Evolutionary conservation across 2,888 invertebrate species (phyloP), one percentile per base, ranked within the genome.

Genomic region (Drepana falcataria): DNA sequence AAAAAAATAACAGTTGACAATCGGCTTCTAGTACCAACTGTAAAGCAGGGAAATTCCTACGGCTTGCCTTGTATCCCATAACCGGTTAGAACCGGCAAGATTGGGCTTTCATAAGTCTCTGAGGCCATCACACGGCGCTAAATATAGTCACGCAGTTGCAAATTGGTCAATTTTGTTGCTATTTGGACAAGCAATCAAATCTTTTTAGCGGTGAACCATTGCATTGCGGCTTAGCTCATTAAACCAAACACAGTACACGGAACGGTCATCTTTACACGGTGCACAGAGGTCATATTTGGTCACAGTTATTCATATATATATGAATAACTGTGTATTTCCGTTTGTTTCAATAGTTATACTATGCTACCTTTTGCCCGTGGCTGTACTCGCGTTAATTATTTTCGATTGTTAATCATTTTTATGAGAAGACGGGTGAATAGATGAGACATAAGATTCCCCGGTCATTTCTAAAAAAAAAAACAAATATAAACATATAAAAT

Each of bases 101-200:
- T 51, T 51, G 51, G 40, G 51, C 51, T 51, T 51, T 51, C 51
- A 51, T 51, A 51, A 51, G 40, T 40, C 40, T 33, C 51, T 40
- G 51, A 51, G 51, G 51, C 51, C 51, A 51, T 51, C 51, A 40
- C 35, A 37, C 33, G 9, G 40, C 34, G 40, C 40, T 51, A 51
- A 51, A 51, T 37, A 40, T 53, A 53, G 40, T 34, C 54, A 54
- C 49, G 48, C 48, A 54, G 51, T 51, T 57, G 48, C 51, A 35
- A 53, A 49, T 57, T 52, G 52, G 53, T 35, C 52, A 52, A 57
- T 57, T 53, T 53, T 34, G 51, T 51, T 33, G 51, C 35, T 21
- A 37, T 49, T 40, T 21, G 51, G 40, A 33, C 51, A 51, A 33
- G 51, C 34, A 40, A 51, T 51, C 51, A 41, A 40, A 40, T 2